Conservation (phyloP, 2,113 vertebrate species). For the Laticauda colubrina region DNA sequence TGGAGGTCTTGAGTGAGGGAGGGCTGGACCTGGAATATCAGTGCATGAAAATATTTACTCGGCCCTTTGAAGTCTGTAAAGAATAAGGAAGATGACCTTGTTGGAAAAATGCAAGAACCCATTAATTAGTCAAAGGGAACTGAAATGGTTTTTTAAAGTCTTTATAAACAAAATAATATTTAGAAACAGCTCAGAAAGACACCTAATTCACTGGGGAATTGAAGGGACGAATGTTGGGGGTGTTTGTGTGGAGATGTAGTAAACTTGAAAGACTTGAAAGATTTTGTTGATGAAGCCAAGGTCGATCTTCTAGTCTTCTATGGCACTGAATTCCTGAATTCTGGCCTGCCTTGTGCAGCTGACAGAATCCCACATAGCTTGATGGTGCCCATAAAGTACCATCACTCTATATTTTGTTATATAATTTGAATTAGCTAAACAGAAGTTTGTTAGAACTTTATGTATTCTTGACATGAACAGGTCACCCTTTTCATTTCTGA, state of each 20-base stretch:
- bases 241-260: background rate
- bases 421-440: background rate
- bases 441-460: background rate
- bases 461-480: background rate
- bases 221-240: background rate
- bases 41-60: background rate
- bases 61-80: background rate
- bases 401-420: background rate
- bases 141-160: background rate
- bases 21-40: background rate
- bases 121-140: background rate
- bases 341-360: background rate
- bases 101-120: background rate
- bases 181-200: background rate
- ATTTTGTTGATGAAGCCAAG: background rate
- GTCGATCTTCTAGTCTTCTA: background rate
- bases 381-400: background rate
- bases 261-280: background rate
- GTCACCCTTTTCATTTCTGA: constrained; percentile 8
- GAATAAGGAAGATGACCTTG: background rate
- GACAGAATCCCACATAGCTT: background rate
- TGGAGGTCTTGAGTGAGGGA: background rate
- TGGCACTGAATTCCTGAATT: background rate
- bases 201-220: background rate
- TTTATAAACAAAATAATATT: background rate